Evolutionary conservation across 2,113 vertebrate species (phyloP), one percentile per base, ranked within the genome.

Genomic region (Oncorhynchus clarkii): DNA sequence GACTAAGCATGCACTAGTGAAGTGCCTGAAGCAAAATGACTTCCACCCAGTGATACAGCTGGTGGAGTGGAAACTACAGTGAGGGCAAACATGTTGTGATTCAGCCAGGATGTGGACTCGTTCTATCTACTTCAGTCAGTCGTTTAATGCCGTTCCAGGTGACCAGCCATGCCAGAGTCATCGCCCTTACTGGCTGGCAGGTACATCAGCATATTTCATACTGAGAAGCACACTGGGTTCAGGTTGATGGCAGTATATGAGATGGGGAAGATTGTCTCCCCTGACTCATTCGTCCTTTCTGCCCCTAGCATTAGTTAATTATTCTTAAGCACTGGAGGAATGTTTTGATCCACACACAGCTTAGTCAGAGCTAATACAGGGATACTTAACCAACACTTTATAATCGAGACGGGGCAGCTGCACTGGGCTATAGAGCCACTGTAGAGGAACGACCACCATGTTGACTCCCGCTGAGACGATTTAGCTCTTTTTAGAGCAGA

Each of bases 211-310:
- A 54, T 45, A 45, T 11, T 45, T 54, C 51, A 54, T 62, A n/a
- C 9, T 24, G 59, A n/a, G n/a, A 22, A 62, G 59, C n/a, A 62
- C n/a, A 68, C 51, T 34, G 9, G 27, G n/a, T 22, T 4, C 11
- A 60, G n/a, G 59, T 69, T 68, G 34, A 81, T 49, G 20, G 62
- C 71, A 71, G 67, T 76, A 54, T 64, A 71, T 77, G 73, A 67
- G 34, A 5, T 29, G 51, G 39, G 39, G 22, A 67, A 51, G 20
- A 68, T 16, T 34, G 13, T n/a, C 31, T 18, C 27, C 31, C 31
- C 67, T 84, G 82, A 86, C 65, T 82, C 77, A 83, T 71, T 60
- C 24, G 11, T 67, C 26, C 24, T 67, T 16, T 22, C 51, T 57
- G 22, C 6, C 3, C 65, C 24, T 48, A 57, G 79, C 34, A 65